Percentiles rank a stretch among this genome's conserved stretches.
Conservation (phyloP, 2,888 invertebrate species). For the Chrysolina oricalcia region DNA sequence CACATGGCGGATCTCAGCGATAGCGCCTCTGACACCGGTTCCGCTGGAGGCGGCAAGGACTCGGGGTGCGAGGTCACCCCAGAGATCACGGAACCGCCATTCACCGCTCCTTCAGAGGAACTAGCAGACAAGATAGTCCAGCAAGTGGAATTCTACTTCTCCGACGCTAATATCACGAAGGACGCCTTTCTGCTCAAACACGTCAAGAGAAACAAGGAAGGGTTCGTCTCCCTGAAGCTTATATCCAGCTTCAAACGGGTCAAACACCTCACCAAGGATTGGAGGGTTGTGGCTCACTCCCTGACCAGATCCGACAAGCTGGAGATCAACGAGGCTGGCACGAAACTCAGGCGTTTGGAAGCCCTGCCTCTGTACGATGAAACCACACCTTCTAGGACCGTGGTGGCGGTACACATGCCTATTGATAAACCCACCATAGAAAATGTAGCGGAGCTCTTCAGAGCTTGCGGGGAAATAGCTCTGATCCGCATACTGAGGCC, state of each 20-base stretch:
- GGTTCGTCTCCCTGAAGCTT: constrained; percentile 94
- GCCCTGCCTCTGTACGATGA: constrained; percentile 93
- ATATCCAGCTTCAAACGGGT: constrained; percentile 97
- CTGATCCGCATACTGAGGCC: constrained; percentile 90
- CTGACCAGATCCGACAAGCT: constrained; percentile 84
- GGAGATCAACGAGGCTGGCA: constrained; percentile 92
- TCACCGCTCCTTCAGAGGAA: constrained; percentile 83
- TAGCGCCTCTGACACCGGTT: constrained; percentile 78
- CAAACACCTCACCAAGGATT: constrained; percentile 94
- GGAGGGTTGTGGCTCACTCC: constrained; percentile 93
- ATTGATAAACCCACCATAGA: constrained; percentile 90
- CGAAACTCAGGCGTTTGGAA: constrained; percentile 89
- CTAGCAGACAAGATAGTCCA: constrained; percentile 85
- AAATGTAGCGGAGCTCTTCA: constrained; percentile 92
- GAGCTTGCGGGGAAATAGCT: constrained; percentile 91
- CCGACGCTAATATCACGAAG: constrained; percentile 94
- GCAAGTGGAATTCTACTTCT: constrained; percentile 97
- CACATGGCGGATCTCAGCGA: constrained; percentile 79
- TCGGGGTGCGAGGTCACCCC: constrained; percentile 80
- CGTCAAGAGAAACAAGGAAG: constrained; percentile 95
- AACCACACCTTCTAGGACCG: constrained; percentile 92
- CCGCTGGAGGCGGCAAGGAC: constrained; percentile 79
- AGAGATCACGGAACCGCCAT: constrained; percentile 76
- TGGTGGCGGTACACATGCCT: constrained; percentile 90
- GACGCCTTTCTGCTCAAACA: constrained; percentile 97